Evolutionary conservation across 2,113 vertebrate species (phyloP), one percentile per base, ranked within the genome.

Genomic region (Pleuronectes platessa): DNA sequence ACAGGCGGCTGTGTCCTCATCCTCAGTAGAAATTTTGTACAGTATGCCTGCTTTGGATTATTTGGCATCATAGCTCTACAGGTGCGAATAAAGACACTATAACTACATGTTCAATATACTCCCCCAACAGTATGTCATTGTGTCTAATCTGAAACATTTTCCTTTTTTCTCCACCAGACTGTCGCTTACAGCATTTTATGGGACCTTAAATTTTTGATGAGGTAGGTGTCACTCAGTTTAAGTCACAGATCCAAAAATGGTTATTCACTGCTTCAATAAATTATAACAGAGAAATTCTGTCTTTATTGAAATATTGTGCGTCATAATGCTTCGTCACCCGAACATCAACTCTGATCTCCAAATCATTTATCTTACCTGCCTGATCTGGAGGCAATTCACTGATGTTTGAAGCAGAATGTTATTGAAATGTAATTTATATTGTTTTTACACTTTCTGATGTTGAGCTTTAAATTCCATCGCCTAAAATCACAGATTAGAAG

Each of bases 171-270:
- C 75, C 82, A 77, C 85, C 93, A 99, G 98, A 99, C 98, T 5
- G 94, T 99, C 65, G 97, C 97, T 47, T 99, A 99, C 94, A 99
- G 98, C 94, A 99, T 99, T 90, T 91, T 99, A 82, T 99, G 98
- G 98, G 98, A 99, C 87, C 90, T 99, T 74, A 99, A 99, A 90
- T 99, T 99, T 92, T 85, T 99, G 94, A 97, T 99, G 97, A 97
- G 98, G 98, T 99, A 92, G n/a, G 97, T 85, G 45, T 56, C 31
- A 11, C 10, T 70, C 6, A 26, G 7, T 21, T 72, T 49, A 6
- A 7, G 13, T 26, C 58, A 18, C 24, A 11, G 23, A 15, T 31
- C 35, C 11, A 23, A 14, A 24, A 24, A 18, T 24, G 31, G 31
- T 31, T 31, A 5, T 31, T 31, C 5, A 7, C 31, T 31, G 31